A percentile compares a stretch with the other conserved stretches of the same genome.
Conservation (phyloP, 1,140 invertebrate genomes). For the Drosophila sturtevanti region DNA sequence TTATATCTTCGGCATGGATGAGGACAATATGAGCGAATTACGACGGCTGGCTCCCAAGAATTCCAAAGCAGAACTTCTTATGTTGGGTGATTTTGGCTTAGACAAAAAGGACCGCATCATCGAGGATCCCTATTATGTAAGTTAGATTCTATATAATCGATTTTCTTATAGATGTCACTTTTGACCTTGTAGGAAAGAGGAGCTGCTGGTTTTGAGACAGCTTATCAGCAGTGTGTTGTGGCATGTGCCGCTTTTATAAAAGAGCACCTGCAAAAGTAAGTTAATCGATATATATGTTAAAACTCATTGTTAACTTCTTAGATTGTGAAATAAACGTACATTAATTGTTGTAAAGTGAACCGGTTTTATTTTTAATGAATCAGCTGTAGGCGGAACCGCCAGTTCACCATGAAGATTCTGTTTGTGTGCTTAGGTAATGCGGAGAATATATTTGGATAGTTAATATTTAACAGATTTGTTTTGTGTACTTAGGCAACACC, state of each 20-base stretch:
- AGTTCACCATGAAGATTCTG: slow-evolving; percentile 62
- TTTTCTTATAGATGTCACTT: background rate
- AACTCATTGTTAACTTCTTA: slow-evolving; percentile 15
- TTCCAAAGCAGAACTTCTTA: slow-evolving; percentile 88
- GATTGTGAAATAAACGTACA: slow-evolving; percentile 35
- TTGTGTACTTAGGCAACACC: slow-evolving; percentile 89
- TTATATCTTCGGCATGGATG: slow-evolving; percentile 96
- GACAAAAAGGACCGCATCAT: slow-evolving; percentile 89
- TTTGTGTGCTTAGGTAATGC: slow-evolving; percentile 76
- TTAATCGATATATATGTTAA: slow-evolving; percentile 12
- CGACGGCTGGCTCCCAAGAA: slow-evolving; percentile 85
- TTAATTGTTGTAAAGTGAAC: slow-evolving; percentile 24
- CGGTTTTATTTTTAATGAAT: slow-evolving; percentile 37
- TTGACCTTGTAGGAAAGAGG: slow-evolving; percentile 85
- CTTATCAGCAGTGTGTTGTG: slow-evolving; percentile 88
- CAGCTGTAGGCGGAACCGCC: slow-evolving; percentile 25
- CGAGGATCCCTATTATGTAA: slow-evolving; percentile 94
- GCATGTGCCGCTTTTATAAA: slow-evolving; percentile 88
- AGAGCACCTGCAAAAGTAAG: slow-evolving; percentile 57
- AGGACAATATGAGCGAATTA: slow-evolving; percentile 90
- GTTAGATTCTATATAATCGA: slow-evolving; percentile 35
- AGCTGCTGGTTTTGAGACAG: slow-evolving; percentile 87
- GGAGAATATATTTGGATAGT: slow-evolving; percentile 16
- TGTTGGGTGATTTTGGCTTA: slow-evolving; percentile 93
- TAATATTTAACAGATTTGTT: background rate